phyloP scores from a whole-genome alignment of 2,888 invertebrate species.

The Megastigmus dorsalis region DNA sequence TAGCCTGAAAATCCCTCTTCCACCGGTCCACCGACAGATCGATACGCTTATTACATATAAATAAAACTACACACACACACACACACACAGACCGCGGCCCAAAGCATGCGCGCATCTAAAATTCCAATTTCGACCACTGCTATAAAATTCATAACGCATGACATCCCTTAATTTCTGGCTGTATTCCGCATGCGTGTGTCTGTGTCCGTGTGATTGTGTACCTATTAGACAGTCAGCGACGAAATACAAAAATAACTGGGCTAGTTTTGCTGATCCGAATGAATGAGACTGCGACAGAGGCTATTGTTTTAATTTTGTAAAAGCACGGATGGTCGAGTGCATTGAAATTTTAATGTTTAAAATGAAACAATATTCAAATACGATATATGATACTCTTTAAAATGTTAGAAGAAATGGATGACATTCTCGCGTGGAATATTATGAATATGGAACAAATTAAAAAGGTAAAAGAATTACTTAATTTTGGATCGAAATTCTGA shows the following conservation, averaged over 20 bases:
- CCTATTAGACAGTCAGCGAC: no score
- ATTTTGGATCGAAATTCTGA: no score
- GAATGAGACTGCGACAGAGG: background rate
- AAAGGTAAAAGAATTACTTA: no score
- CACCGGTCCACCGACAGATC: background rate
- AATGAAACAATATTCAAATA: no score
- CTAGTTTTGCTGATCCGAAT: background rate
- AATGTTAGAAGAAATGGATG: no score
- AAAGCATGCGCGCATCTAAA: conserved; percentile 25
- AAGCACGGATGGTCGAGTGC: background rate
- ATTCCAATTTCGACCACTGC: conserved; percentile 26
- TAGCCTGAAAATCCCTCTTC: conserved; percentile 9
- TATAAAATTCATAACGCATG: conserved; percentile 42
- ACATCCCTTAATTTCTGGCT: conserved; percentile 15
- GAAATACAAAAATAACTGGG: background rate
- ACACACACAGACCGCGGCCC: no score
- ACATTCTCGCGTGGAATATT: no score
- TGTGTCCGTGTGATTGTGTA: background rate
- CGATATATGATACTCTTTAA: no score
- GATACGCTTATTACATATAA: conserved; percentile 27
- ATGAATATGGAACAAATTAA: no score
- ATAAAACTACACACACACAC: conserved; percentile 10
- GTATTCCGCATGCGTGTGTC: conserved; percentile 1
- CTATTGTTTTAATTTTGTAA: no score
- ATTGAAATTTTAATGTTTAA: background rate